Percentiles rank a stretch among this genome's conserved stretches.
phyloP scores from a whole-genome alignment of 2,113 vertebrate species.

The Alethe castanea region DNA sequence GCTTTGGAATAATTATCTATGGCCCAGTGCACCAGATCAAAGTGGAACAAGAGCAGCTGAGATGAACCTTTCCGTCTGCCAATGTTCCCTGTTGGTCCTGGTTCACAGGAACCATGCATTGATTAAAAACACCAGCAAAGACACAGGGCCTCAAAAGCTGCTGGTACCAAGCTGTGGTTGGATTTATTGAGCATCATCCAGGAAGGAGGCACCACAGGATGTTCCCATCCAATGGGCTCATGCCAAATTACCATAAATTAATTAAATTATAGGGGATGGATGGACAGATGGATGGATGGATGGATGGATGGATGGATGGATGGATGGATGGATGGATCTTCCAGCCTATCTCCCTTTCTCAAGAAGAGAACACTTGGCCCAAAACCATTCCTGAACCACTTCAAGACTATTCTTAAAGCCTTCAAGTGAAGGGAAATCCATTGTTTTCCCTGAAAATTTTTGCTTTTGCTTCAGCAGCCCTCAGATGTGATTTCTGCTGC shows the following conservation, averaged over 20 bases:
- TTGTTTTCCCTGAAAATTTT: not conserved
- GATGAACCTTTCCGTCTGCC: not conserved
- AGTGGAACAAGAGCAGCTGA: not conserved
- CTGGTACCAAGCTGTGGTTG: not conserved
- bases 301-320: not conserved
- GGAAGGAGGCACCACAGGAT: not conserved
- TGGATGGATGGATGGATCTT: not conserved
- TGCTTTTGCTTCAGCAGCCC: not conserved
- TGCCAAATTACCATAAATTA: not conserved
- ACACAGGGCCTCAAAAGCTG: not conserved
- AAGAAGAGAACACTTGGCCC: not conserved
- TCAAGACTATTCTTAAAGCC: not conserved
- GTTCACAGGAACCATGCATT: not conserved
- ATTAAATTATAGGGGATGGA: not conserved
- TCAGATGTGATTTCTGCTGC: not conserved
- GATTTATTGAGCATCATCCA: not conserved
- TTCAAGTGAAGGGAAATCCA: not conserved
- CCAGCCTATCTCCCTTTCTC: not conserved
- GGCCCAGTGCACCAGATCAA: not conserved
- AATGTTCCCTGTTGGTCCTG: fast-evolving
- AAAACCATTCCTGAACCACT: not conserved
- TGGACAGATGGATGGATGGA: not conserved
- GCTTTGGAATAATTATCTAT: not conserved
- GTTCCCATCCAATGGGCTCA: not conserved
- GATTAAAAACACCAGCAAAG: not conserved